Evolutionary conservation across 2,888 invertebrate genomes (phyloP).

Genomic region (Cephus pulcher): DNA sequence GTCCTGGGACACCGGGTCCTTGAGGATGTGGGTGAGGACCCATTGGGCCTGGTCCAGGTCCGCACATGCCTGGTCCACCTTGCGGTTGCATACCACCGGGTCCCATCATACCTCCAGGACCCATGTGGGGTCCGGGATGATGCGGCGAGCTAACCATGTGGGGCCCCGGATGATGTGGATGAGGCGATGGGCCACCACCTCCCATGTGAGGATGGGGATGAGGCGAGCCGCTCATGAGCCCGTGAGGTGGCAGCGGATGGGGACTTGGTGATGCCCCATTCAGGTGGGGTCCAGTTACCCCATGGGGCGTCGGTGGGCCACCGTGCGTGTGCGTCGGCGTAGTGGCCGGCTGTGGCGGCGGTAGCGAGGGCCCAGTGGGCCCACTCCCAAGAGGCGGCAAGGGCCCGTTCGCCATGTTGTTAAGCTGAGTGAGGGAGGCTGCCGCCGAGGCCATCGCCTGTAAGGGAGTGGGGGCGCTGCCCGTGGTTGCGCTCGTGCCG

Average conservation of each 20-base stretch:
- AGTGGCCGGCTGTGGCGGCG: slow-evolving; percentile 62
- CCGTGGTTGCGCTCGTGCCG: slow-evolving; percentile 23
- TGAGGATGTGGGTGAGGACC: slow-evolving; percentile 51
- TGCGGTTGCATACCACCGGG: slow-evolving; percentile 61
- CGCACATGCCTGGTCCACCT: slow-evolving; percentile 60
- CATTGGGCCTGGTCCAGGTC: slow-evolving; percentile 52
- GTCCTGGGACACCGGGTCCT: slow-evolving; percentile 62
- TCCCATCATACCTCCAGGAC: slow-evolving; percentile 51
- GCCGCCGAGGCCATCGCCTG: slow-evolving; percentile 64
- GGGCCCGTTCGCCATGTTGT: slow-evolving; percentile 65
- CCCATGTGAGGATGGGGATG: slow-evolving; percentile 61
- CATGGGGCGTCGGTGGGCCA: slow-evolving; percentile 61
- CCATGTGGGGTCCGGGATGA: slow-evolving; percentile 63
- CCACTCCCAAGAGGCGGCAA: slow-evolving; percentile 59
- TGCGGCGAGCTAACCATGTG: slow-evolving; percentile 64
- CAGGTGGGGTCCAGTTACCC: slow-evolving; percentile 52
- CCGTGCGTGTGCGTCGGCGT: slow-evolving; percentile 64
- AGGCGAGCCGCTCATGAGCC: slow-evolving; percentile 62
- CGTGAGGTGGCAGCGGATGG: slow-evolving; percentile 61
- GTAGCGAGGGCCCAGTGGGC: slow-evolving; percentile 55
- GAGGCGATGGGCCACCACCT: slow-evolving; percentile 61
- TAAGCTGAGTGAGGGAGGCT: slow-evolving; percentile 62
- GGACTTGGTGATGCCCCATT: slow-evolving; percentile 64
- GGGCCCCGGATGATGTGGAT: slow-evolving; percentile 60
- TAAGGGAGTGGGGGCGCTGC: slow-evolving; percentile 54